phyloP scores from a whole-genome alignment of 1,140 invertebrate species.

The Drosophila cardini region DNA sequence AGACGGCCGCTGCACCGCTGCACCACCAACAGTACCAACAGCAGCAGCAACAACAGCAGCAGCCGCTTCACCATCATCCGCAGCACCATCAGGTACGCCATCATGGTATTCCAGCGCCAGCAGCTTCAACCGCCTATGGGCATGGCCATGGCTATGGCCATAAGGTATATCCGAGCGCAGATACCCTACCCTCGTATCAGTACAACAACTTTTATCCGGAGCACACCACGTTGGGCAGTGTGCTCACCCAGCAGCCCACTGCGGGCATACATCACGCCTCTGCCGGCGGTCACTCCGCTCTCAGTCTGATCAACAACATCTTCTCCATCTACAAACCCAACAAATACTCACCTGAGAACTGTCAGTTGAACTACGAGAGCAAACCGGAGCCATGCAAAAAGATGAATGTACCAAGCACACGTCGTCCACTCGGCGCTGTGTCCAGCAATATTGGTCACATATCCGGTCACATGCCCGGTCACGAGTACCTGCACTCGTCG shows the following conservation, averaged over 20 bases:
- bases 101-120: conserved; percentile 1
- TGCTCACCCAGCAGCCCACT: conserved; percentile 77
- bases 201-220: conserved; percentile 84
- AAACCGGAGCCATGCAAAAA: conserved; percentile 85
- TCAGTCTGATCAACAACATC: conserved; percentile 85
- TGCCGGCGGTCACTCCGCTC: conserved; percentile 72
- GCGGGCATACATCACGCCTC: conserved; percentile 69
- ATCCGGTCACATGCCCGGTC: conserved; percentile 25
- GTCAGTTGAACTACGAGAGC: conserved; percentile 80
- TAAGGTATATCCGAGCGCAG: conserved; percentile 77
- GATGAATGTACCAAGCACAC: conserved; percentile 83
- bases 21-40: conserved; percentile 28
- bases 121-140: conserved; percentile 25
- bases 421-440: conserved; percentile 65
- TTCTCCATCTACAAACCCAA: conserved; percentile 85
- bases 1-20: conserved; percentile 62
- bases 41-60: conserved; percentile 7
- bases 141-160: conserved; percentile 65
- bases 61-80: background rate
- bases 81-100: background rate
- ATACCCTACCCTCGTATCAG: conserved; percentile 79
- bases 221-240: conserved; percentile 59
- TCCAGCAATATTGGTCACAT: conserved; percentile 26
- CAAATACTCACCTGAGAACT: conserved; percentile 84
- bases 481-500: conserved; percentile 85